Evolutionary conservation across 2,888 invertebrate genomes (phyloP), one percentile per base, ranked within the genome.

Genomic region (Sarcophaga rosellei): DNA sequence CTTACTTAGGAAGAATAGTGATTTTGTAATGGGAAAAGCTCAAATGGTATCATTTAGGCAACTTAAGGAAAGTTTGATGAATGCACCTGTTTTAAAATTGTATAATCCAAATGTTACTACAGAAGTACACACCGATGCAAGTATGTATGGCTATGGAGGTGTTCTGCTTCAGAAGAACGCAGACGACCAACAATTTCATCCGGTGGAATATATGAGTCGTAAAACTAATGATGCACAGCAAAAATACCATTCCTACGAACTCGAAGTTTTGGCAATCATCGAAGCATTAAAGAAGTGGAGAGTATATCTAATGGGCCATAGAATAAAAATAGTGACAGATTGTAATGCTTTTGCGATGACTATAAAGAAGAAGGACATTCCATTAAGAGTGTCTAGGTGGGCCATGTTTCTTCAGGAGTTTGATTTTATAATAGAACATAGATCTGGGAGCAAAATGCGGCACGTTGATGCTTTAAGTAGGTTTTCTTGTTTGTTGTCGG

Each of bases 11-110:
- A 90, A 90, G 66, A 75, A 88, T 76, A 62, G 44, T 4, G 62
- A 69, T 21, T 91, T 90, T 70, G 69, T 77, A 44, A 89, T 88
- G 74, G 86, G 84, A 12, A 57, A 77, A 4, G 70, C 88, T 15
- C 86, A 91, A 47, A 8, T 79, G n/a, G 3, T 25, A 25, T 25
- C 25, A 25, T 25, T 25, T 4, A 25, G 73, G 2, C 78, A 78
- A 23, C 47, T 83, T n/a, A 83, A 78, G 10, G n/a, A 5, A 0
- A 6, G 21, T 8, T 47, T 83, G 59, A 62, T 15, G n/a, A 73
- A 59, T 47, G 65, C 61, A 8, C 73, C 83, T 8, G 83, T 83
- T 5, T 17, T 70, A 35, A 65, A 66, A 6, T 65, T 65, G 57
- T 66, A 73, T 59, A 59, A 70, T 10, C 66, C 66, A 15, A 66